Evolutionary conservation across 2,888 invertebrate species (phyloP).

Genomic region (Dendrolimus houi): DNA sequence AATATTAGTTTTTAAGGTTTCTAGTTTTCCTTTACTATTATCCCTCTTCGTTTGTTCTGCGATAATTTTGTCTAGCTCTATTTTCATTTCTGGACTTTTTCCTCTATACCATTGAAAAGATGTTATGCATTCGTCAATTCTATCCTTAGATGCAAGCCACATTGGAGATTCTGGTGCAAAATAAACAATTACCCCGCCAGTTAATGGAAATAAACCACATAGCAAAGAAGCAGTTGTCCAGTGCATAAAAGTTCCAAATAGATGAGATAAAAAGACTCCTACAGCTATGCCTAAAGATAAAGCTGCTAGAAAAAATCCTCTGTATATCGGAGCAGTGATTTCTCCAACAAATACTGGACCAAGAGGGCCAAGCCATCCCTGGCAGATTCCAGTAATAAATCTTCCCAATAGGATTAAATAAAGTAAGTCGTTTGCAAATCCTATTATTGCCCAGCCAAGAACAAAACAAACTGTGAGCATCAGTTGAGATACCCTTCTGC

Average conservation of each 20-base stretch:
- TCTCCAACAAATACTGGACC: slow-evolving; percentile 78
- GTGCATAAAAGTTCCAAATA: slow-evolving; percentile 78
- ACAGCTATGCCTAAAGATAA: slow-evolving; percentile 78
- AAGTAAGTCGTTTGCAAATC: slow-evolving; percentile 61
- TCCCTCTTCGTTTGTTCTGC: slow-evolving; percentile 49
- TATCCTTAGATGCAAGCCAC: slow-evolving; percentile 79
- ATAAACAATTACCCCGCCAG: slow-evolving; percentile 69
- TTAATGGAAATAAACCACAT: slow-evolving; percentile 69
- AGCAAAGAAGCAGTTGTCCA: slow-evolving; percentile 77
- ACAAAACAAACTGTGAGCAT: slow-evolving; percentile 70
- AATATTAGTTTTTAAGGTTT: slow-evolving; percentile 51
- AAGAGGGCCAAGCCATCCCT: slow-evolving; percentile 76
- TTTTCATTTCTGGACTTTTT: slow-evolving; percentile 50
- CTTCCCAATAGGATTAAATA: slow-evolving; percentile 69
- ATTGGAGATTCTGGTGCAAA: slow-evolving; percentile 82
- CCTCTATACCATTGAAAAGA: slow-evolving; percentile 80
- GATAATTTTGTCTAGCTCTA: slow-evolving; percentile 69
- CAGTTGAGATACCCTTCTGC: slow-evolving; percentile 73
- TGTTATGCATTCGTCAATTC: slow-evolving; percentile 72
- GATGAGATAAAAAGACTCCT: slow-evolving; percentile 80
- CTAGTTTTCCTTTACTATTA: slow-evolving; percentile 39
- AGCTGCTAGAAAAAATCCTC: slow-evolving; percentile 79
- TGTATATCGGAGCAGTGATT: slow-evolving; percentile 74
- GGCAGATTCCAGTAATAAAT: slow-evolving; percentile 73
- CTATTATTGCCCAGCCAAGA: slow-evolving; percentile 77